Base-by-base conservation (phyloP, 2,888 invertebrate species). In the Apodemia duryi region DNA sequence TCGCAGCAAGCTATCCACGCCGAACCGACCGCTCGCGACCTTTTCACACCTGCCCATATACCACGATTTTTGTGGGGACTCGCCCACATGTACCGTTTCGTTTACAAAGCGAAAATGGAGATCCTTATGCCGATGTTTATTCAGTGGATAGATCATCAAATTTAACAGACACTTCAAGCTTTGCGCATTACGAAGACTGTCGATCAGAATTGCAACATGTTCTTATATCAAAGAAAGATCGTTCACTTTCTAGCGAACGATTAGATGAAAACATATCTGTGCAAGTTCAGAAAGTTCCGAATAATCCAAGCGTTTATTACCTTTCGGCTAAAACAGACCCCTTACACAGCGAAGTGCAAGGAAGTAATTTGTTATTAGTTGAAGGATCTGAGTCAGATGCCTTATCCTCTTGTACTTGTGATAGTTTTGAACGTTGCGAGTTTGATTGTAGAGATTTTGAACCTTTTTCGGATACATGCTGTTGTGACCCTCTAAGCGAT, bases 391-490 rank as follows among this genome's bases (percentile, higher is more conserved):
- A 89, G 66, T 91, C 91, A n/a, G 92, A 92, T 75, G 91, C 88
- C n/a, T 71, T 92, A 64, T 92, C 92, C n/a, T 90, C 92, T n/a
- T 92, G 92, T 70, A 91, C 91, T 38, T 92, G 92, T 74, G 92
- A 91, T 72, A 93, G 92, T 73, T 93, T 92, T 70, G 93, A 93
- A 74, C 85, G 93, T 72, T 93, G 93, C 73, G 92, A 93, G 72
- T 93, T 93, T 76, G 92, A 92, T 71, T 93, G 93, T 76, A 86
- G 86, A 75, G 92, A 93, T 74, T 93, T 93, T 74, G 94, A 94
- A 73, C 93, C 93, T 51, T 89, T 93, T 75, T 93, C 93, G 67
- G 94, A 94, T 72, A 94, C 94, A 66, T 94, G 94, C 77, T 94
- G 94, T 80, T 92, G 92, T 70, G 92, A 92, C 71, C 91, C 92